Conservation (phyloP, 1,140 invertebrate genomes). For the Tigriopus japonicus region DNA sequence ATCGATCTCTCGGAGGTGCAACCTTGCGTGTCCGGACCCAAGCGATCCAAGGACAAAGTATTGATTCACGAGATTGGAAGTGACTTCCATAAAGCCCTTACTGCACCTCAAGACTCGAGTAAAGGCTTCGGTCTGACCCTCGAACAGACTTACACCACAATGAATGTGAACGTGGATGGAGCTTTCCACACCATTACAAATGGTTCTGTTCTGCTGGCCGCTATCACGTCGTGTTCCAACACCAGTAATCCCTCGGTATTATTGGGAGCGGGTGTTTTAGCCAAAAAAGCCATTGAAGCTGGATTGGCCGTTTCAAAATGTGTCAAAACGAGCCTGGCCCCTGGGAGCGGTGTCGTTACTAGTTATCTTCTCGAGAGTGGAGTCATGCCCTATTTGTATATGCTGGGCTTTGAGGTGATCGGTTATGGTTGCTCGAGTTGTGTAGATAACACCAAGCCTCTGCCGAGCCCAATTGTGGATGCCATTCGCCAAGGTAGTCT, state of each 20-base stretch:
- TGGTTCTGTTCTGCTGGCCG: constrained; percentile 33
- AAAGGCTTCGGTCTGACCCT: constrained; percentile 26
- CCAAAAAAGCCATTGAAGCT: constrained; percentile 31
- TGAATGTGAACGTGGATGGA: constrained; percentile 25
- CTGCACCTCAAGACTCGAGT: not conserved
- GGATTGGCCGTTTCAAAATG: constrained; percentile 30
- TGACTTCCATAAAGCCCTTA: constrained; percentile 33
- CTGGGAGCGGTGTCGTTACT: constrained; percentile 34
- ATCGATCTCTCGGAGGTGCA: constrained; percentile 29
- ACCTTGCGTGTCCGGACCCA: constrained; percentile 33
- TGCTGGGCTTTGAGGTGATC: constrained; percentile 31
- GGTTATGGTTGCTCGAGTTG: constrained; percentile 38
- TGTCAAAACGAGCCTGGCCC: constrained; percentile 34
- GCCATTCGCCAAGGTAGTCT: constrained; percentile 33
- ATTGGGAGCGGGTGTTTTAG: constrained; percentile 23
- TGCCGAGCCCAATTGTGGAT: constrained; percentile 28
- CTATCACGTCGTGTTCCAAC: constrained; percentile 38
- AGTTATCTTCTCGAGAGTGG: constrained; percentile 32
- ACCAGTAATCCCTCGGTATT: constrained; percentile 30
- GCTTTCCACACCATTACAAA: constrained; percentile 26
- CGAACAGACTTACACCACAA: constrained; percentile 23
- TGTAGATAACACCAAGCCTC: constrained; percentile 31
- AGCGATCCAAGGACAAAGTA: constrained; percentile 37
- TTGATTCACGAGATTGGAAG: constrained; percentile 30
- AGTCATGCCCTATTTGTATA: constrained; percentile 29